phyloP scores from a whole-genome alignment of 30 jellyfish, hydroid and myxozoan genomes.

The Haliclystus octoradiatus region DNA sequence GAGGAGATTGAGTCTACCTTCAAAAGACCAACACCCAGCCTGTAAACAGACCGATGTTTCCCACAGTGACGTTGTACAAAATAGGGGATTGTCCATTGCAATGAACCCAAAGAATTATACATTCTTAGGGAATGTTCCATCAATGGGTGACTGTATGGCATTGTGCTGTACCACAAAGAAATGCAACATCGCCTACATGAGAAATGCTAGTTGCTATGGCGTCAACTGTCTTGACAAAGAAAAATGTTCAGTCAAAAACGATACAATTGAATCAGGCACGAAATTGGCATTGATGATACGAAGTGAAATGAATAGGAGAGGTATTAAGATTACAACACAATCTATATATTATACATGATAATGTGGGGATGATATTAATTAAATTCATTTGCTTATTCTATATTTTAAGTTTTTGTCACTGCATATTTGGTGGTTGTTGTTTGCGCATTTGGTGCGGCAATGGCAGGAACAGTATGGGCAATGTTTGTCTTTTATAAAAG shows the following conservation, averaged over 20 bases:
- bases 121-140: slow-evolving; percentile 85
- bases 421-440: slow-evolving; percentile 93
- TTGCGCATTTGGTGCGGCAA: slow-evolving; percentile 93
- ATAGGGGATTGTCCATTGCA: slow-evolving; percentile 53
- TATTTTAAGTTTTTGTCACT: slow-evolving; percentile 64
- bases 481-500: slow-evolving; percentile 79
- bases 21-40: slow-evolving; percentile 76
- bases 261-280: slow-evolving; percentile 62
- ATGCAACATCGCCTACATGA: slow-evolving; percentile 92
- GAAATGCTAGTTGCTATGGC: slow-evolving; percentile 77
- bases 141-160: slow-evolving; percentile 95
- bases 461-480: slow-evolving; percentile 95
- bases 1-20: slow-evolving; percentile 26
- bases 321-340: too few relatives aligned
- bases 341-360: too few relatives aligned
- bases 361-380: too few relatives aligned
- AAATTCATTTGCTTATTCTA: too few relatives aligned
- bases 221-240: slow-evolving; percentile 77
- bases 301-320: slow-evolving; percentile 81
- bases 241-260: slow-evolving; percentile 65
- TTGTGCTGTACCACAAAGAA: slow-evolving; percentile 81
- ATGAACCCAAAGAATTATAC: slow-evolving; percentile 76
- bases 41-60: slow-evolving; percentile 63
- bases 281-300: slow-evolving; percentile 83
- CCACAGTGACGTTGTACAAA: slow-evolving; percentile 78